phyloP scores from a whole-genome alignment of 2,797 vertebrate genomes.

The Prionace glauca region DNA sequence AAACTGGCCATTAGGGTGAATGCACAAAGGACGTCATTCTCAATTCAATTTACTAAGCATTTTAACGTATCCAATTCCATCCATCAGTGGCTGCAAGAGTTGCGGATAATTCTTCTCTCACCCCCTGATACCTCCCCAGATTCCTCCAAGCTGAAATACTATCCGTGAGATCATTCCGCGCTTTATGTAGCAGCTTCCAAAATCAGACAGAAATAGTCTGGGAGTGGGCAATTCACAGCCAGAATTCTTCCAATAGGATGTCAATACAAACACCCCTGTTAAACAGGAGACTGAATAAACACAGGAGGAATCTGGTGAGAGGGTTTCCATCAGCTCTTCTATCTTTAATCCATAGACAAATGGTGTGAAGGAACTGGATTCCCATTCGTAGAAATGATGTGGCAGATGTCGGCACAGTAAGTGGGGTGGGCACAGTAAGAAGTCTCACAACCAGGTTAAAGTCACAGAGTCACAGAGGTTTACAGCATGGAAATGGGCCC shows the following conservation, averaged over 20 bases:
- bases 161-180: neutral
- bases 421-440: no score
- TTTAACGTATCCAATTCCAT: neutral
- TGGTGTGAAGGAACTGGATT: neutral
- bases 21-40: neutral
- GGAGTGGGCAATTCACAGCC: neutral
- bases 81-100: neutral
- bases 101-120: neutral
- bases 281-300: neutral
- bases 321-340: neutral
- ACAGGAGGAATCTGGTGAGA: neutral
- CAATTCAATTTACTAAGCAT: constrained; percentile 2
- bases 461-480: no score
- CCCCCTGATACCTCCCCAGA: neutral
- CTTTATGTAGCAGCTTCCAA: neutral
- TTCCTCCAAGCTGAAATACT: neutral
- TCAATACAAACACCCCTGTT: neutral
- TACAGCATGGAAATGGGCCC: no score
- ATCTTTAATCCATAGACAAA: no score
- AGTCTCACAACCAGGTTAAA: no score
- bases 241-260: no score
- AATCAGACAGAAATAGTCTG: neutral
- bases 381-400: no score
- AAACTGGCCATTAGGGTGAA: constrained; percentile 6
- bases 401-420: no score